Evolutionary conservation across 2,113 vertebrate genomes (phyloP).

Genomic region (Cebidichthys violaceus): DNA sequence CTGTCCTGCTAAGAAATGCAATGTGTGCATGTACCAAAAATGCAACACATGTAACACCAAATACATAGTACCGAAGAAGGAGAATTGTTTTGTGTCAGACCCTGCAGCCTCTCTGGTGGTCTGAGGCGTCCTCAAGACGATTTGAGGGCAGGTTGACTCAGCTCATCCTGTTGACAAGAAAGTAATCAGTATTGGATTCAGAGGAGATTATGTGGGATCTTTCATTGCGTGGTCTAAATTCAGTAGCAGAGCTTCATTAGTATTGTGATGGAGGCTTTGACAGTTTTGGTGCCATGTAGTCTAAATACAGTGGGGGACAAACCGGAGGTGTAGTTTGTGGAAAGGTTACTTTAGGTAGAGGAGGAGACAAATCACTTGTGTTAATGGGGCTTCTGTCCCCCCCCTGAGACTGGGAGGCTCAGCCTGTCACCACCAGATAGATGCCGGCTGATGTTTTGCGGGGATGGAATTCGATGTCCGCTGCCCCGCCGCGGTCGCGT

Average conservation of each 20-base stretch:
- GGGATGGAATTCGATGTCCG: constrained; percentile 38
- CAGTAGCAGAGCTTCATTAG: constrained; percentile 1
- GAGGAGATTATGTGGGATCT: constrained; percentile 40
- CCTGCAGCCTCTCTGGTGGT: not conserved
- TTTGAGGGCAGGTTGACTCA: not conserved
- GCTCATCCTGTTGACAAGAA: not conserved
- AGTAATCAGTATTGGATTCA: constrained; percentile 19
- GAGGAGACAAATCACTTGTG: constrained; percentile 3
- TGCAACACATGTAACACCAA: not conserved
- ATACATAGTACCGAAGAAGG: not conserved
- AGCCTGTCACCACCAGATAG: constrained; percentile 29
- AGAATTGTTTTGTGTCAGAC: not conserved
- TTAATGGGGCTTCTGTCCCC: constrained; percentile 39
- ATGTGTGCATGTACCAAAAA: not conserved
- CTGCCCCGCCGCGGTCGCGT: not conserved
- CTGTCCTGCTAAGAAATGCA: not conserved
- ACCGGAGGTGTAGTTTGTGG: not conserved
- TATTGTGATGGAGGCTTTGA: not conserved
- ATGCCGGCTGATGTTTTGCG: constrained; percentile 42
- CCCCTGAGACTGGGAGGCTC: constrained; percentile 23
- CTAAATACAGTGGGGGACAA: not conserved
- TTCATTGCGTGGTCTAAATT: not conserved
- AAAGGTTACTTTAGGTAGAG: constrained; percentile 25
- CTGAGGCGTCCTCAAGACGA: not conserved
- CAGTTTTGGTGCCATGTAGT: not conserved